Evolutionary conservation across 2,888 invertebrate species (phyloP), one percentile per base, ranked within the genome.

Genomic region (Urechis unicinctus): DNA sequence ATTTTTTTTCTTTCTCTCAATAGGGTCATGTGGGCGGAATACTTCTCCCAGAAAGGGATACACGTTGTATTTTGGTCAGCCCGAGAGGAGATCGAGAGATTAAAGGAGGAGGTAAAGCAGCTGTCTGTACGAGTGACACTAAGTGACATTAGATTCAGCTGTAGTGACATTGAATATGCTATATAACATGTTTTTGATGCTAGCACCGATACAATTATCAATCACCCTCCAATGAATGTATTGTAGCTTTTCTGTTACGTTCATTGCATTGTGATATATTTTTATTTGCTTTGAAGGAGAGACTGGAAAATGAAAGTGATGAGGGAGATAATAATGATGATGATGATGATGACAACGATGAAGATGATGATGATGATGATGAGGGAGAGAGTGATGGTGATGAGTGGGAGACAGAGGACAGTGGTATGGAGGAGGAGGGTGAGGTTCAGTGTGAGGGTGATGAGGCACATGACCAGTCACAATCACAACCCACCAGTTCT

Each of bases 31-130:
- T 97, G 96, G 96, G 87, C 88, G 0, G 82, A 87, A 53, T 92
- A 92, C 80, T 96, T 95, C 72, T 82, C 84, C 53, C 79, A 83
- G 56, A 79, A 85, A 25, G 79, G 85, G 55, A 82, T 92, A 1
- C 82, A 82, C 46, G 86, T 89, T 28, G 88, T 88, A 6, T 98
- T 98, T 79, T 98, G 91, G 81, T 97, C 94, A 1, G 96, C 96
- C 0, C 82, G 85, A 29, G 60, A 72, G 36, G 77, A 80, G 55
- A 65, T 62, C 13, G 71, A 69, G 51, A 61, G 62, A 46, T 62
- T 62, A 31, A 64, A 66, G 55, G 44, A 28, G 28, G 42, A 1
- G 21, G 53, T 30, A 6, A 25, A n/a, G n/a, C n/a, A n/a, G n/a
- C n/a, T n/a, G n/a, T n/a, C n/a, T n/a, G n/a, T n/a, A n/a, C n/a